These are phyloP conservation scores for Tetanocera ferruginea DNA, from an alignment of 2,888 invertebrate species.

Conservation along the genomic window DNA sequence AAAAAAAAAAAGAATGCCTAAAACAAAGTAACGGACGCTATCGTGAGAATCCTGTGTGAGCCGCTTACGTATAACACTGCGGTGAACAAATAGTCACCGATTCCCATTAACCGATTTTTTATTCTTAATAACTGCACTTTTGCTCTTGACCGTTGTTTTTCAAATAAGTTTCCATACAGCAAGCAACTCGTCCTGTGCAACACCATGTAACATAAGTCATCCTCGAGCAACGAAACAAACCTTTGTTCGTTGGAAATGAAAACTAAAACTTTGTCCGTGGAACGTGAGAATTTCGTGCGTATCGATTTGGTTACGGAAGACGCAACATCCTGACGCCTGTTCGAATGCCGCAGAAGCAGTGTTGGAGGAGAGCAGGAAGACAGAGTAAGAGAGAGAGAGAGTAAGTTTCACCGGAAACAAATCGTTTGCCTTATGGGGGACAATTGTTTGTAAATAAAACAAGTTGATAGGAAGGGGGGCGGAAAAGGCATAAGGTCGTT, in stretches of 20 bases:
- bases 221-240: background rate
- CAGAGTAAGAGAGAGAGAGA: background rate
- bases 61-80: background rate
- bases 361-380: no score
- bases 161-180: background rate
- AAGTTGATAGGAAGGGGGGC: background rate
- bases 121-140: background rate
- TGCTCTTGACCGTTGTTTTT: background rate
- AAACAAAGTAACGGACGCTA: background rate
- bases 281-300: conserved; percentile 15
- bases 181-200: background rate
- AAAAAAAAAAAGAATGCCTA: background rate
- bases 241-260: background rate
- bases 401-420: conserved; percentile 11
- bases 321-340: background rate
- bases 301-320: background rate
- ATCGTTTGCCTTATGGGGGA: background rate
- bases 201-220: background rate
- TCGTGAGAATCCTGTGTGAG: background rate
- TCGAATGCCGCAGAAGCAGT: background rate
- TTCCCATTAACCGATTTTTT: background rate
- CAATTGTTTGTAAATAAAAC: background rate
- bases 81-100: background rate
- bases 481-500: background rate
- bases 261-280: background rate